Base-by-base conservation (phyloP, 2,797 vertebrate species). In the Coregonus suidteri region DNA sequence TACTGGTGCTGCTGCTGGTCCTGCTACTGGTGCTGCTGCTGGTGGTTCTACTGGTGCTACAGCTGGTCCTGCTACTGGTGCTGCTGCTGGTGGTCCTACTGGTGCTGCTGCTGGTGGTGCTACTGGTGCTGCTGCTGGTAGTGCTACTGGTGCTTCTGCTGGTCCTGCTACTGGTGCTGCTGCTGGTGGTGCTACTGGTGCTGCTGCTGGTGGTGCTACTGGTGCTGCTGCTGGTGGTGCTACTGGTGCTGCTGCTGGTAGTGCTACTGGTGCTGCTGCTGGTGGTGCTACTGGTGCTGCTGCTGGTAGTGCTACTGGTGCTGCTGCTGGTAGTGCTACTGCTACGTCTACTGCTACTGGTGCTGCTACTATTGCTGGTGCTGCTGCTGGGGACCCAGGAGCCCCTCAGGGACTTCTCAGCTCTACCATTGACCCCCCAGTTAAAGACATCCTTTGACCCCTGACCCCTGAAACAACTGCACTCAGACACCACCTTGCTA, bases 341-440 rank as follows among this genome's bases (percentile, higher is more conserved):
- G 11, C 54, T 18, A 16, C 54, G 0, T 4, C 14, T n/a, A 16
- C 15, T 56, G 18, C 54, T 56, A 56, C 3, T 56, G 2, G 6
- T 14, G n/a, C n/a, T 62, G 56, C n/a, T 6, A 62, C n/a, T 62
- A 20, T 7, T 62, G 20, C n/a, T 25, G n/a, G 2, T 20, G 20
- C 54, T n/a, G 53, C 7, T 16, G 53, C 53, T 56, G 53, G 4
- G 15, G 1, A 16, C 54, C 16, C n/a, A 15, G 25, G 4, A 15
- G 11, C 65, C 34, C 20, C 67, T 79, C 70, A 83, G 79, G 68
- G 56, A 79, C 54, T 47, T 51, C 71, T 25, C 16, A 25, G 13
- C 41, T 77, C 37, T 54, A 70, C 59, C n/a, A 20, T n/a, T 34
- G 69, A 41, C 20, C 15, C 65, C 47, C 70, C 59, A 13, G 59